These are phyloP conservation scores for Mythimna impura DNA, from an alignment of 2,888 invertebrate genomes.

Conservation along the genomic window DNA sequence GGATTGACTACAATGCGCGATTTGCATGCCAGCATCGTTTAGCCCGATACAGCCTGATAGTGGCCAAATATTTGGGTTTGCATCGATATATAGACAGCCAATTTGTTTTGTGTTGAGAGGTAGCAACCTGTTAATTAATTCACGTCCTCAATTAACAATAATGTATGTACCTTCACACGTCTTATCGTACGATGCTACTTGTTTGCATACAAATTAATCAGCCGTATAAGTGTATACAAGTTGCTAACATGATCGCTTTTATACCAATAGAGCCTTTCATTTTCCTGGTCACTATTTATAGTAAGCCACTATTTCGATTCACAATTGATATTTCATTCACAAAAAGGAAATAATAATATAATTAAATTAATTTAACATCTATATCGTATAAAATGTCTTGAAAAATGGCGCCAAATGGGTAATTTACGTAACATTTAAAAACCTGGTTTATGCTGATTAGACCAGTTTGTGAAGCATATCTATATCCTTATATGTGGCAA, in stretches of 20 bases:
- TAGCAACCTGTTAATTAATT: conserved; percentile 35
- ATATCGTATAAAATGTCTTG: conserved; percentile 49
- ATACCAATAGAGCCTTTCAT: conserved; percentile 27
- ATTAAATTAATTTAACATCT: conserved; percentile 24
- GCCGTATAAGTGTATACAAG: conserved; percentile 10
- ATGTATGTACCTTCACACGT: conserved; percentile 22
- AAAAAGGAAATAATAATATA: conserved; percentile 19
- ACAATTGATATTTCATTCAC: conserved; percentile 30
- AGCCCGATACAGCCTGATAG: conserved; percentile 23
- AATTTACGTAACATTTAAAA: conserved; percentile 63
- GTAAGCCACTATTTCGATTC: background rate
- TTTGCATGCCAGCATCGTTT: conserved; percentile 50
- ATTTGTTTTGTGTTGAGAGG: conserved; percentile 26
- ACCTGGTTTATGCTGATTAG: conserved; percentile 69
- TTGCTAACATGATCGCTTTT: conserved; percentile 18
- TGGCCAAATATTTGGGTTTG: conserved; percentile 29
- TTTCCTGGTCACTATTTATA: conserved; percentile 11
- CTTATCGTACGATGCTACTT: conserved; percentile 45
- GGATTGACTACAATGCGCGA: conserved; percentile 48
- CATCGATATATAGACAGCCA: conserved; percentile 9
- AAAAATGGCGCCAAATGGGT: conserved; percentile 58
- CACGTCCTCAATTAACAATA: conserved; percentile 52
- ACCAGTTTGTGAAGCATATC: conserved; percentile 65
- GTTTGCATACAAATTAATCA: conserved; percentile 46
- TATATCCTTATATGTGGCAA: conserved; percentile 67